These are phyloP conservation scores for Conops quadrifasciatus DNA, from an alignment of 2,888 invertebrate species.

Conservation along the genomic window DNA sequence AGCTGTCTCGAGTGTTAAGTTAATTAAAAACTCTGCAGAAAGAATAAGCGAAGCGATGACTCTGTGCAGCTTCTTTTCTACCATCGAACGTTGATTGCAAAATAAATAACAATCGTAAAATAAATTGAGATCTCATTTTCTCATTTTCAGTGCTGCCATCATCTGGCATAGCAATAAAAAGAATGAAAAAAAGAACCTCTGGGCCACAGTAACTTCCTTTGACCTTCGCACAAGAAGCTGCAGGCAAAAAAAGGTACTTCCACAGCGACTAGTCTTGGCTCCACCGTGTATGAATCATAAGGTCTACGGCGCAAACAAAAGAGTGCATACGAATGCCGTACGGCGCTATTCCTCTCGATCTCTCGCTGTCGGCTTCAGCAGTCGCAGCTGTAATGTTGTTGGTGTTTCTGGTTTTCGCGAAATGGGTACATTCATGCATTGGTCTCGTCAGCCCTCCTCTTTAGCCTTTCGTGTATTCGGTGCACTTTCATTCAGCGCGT, in stretches of 20 bases:
- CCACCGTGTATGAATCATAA: too few species aligned
- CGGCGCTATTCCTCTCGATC: too few species aligned
- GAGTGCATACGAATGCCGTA: too few species aligned
- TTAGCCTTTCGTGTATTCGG: too few species aligned
- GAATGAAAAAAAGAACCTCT: slow-evolving; percentile 31
- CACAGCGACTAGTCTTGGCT: neutral
- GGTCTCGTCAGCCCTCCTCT: too few species aligned
- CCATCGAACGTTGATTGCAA: slow-evolving; percentile 13
- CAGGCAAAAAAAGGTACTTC: neutral
- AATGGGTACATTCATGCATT: too few species aligned
- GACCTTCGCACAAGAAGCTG: slow-evolving; percentile 14
- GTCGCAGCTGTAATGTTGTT: too few species aligned
- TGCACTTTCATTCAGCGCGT: neutral
- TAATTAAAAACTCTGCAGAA: neutral
- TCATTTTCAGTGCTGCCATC: slow-evolving; percentile 12
- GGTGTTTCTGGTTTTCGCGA: too few species aligned
- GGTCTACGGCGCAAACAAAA: too few species aligned
- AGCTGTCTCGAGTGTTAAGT: slow-evolving; percentile 12
- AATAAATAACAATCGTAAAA: slow-evolving; percentile 31
- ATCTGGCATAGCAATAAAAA: slow-evolving; percentile 22
- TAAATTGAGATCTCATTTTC: slow-evolving; percentile 35
- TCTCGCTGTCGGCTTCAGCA: too few species aligned
- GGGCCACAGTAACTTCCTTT: slow-evolving; percentile 27
- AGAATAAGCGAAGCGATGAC: neutral
- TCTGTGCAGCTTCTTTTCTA: slow-evolving; percentile 3